Evolutionary conservation across 1,140 invertebrate species (phyloP).

Genomic region (Heterodera carotae): DNA sequence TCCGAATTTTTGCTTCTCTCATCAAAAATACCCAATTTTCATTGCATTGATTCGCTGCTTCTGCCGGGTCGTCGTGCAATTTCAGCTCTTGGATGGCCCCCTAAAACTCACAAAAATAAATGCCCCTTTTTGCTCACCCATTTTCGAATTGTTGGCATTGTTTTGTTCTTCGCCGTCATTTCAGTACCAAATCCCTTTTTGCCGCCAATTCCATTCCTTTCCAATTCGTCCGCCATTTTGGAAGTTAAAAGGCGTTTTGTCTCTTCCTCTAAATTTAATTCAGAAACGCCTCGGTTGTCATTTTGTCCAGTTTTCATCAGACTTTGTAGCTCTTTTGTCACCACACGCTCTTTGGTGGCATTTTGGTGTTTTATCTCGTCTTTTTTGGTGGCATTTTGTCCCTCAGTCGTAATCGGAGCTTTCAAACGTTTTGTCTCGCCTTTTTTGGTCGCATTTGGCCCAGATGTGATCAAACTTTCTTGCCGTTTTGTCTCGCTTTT

Average conservation of each 20-base stretch:
- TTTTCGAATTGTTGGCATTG: constrained; percentile 1
- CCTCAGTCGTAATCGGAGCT: no score
- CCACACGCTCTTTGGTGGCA: background rate
- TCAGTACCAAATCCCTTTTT: constrained; percentile 6
- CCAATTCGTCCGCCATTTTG: constrained; percentile 4
- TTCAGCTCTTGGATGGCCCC: constrained; percentile 77
- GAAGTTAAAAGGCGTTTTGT: background rate
- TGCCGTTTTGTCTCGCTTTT: background rate
- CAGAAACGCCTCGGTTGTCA: no score
- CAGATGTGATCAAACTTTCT: background rate
- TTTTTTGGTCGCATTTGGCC: background rate
- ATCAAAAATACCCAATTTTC: constrained; percentile 62
- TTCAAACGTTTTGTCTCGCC: background rate
- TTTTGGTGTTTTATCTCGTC: background rate
- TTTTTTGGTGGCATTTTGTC: background rate
- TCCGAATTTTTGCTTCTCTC: constrained; percentile 25
- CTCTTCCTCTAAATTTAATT: background rate
- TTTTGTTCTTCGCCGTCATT: background rate
- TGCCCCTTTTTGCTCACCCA: constrained; percentile 2
- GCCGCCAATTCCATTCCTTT: background rate
- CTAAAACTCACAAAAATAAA: constrained; percentile 68
- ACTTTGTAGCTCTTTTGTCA: background rate
- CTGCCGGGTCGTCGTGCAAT: constrained; percentile 73
- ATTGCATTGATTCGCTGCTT: constrained; percentile 74
- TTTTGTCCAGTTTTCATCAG: background rate